Percentiles rank a stretch among this genome's conserved stretches.
These are phyloP conservation scores for Drosophila melanocephala DNA, from an alignment of 2,888 invertebrate species.

Conservation along the genomic window DNA sequence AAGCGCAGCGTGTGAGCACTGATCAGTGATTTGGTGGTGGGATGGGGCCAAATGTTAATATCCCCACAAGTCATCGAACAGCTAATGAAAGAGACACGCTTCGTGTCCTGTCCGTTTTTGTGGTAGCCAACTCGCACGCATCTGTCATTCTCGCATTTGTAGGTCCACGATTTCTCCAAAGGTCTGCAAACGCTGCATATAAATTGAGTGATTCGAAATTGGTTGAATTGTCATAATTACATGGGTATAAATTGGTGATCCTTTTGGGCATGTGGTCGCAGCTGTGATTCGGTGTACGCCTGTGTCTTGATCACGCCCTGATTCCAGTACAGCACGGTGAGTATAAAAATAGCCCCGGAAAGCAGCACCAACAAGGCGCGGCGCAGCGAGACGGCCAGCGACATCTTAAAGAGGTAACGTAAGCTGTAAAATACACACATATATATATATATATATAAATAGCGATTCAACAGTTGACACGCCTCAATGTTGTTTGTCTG, in stretches of 20 bases:
- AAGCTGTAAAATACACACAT: conserved; percentile 69
- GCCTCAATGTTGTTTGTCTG: conserved; percentile 17
- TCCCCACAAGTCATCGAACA: conserved; percentile 92
- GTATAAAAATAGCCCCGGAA: conserved; percentile 87
- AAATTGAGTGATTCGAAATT: background rate
- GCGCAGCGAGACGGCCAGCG: conserved; percentile 86
- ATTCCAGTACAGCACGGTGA: conserved; percentile 88
- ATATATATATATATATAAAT: background rate
- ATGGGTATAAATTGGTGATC: conserved; percentile 70
- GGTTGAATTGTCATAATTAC: conserved; percentile 64
- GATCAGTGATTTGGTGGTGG: conserved; percentile 90
- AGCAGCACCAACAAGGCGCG: conserved; percentile 87
- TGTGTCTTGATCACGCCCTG: conserved; percentile 86
- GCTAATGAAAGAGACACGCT: conserved; percentile 88
- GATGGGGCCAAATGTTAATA: conserved; percentile 92
- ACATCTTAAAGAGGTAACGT: conserved; percentile 85
- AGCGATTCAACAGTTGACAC: conserved; percentile 27
- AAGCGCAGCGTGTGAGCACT: conserved; percentile 88
- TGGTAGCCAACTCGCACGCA: conserved; percentile 88
- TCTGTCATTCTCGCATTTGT: conserved; percentile 90
- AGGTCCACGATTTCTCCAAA: conserved; percentile 89
- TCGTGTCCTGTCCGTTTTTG: conserved; percentile 38
- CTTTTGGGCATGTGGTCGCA: conserved; percentile 75
- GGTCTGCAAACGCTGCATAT: conserved; percentile 69
- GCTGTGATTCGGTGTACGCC: conserved; percentile 84